Conservation (phyloP, 2,888 invertebrate genomes). For the Mesorhabditis belari region DNA sequence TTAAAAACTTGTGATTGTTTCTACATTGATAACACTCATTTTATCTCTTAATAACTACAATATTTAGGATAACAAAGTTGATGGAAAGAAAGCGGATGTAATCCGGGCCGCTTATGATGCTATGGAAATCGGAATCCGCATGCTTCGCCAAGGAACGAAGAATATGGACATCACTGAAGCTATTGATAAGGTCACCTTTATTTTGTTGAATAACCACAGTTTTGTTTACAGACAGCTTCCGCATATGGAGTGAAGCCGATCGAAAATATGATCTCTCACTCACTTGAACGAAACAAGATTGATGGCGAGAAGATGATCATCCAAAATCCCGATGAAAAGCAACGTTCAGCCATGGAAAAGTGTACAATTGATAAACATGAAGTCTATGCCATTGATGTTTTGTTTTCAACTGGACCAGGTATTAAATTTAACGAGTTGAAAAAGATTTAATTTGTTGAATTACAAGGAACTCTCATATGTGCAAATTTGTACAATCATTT, state of each 20-base stretch:
- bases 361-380: slow-evolving; percentile 89
- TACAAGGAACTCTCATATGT: slow-evolving; percentile 7
- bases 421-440: slow-evolving; percentile 58
- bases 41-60: neutral
- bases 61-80: slow-evolving; percentile 60
- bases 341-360: slow-evolving; percentile 87
- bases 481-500: slow-evolving; percentile 11
- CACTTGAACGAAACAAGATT: slow-evolving; percentile 66
- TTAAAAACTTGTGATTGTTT: neutral
- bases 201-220: too few relatives aligned
- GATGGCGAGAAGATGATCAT: slow-evolving; percentile 96
- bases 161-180: slow-evolving; percentile 46
- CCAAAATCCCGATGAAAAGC: slow-evolving; percentile 83
- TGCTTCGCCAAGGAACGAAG: slow-evolving; percentile 73
- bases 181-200: slow-evolving; percentile 32
- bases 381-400: slow-evolving; percentile 96
- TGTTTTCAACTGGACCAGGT: slow-evolving; percentile 89
- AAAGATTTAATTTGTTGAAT: neutral
- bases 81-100: slow-evolving; percentile 86
- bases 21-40: neutral
- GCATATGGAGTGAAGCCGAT: slow-evolving; percentile 92
- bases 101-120: slow-evolving; percentile 89
- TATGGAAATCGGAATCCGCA: slow-evolving; percentile 84
- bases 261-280: slow-evolving; percentile 76
- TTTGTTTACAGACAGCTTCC: slow-evolving; percentile 64